Percentiles rank a stretch among this genome's conserved stretches.
Evolutionary conservation across 2,113 vertebrate species (phyloP).

Genomic region (Meleagris gallopavo): DNA sequence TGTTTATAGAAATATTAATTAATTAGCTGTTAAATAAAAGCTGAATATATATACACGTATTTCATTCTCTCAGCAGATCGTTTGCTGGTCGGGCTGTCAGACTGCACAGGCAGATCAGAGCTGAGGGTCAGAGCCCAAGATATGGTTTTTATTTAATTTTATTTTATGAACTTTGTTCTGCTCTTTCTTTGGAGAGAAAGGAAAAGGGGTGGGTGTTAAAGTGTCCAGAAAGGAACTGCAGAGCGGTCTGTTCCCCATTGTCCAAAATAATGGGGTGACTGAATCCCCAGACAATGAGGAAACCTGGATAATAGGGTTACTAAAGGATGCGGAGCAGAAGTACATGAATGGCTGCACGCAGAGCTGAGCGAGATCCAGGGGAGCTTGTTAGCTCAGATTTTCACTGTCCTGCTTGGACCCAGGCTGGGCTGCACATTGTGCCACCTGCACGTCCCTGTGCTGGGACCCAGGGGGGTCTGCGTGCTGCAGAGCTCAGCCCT

Average conservation of each 20-base stretch:
- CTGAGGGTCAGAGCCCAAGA: background rate
- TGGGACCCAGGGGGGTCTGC: background rate
- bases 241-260: background rate
- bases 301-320: background rate
- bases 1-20: constrained; percentile 17
- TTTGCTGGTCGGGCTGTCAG: background rate
- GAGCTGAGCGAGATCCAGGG: background rate
- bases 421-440: background rate
- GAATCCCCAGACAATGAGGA: constrained; percentile 25
- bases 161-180: background rate
- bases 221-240: background rate
- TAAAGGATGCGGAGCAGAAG: background rate
- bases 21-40: background rate
- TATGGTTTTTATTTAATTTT: background rate
- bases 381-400: background rate
- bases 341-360: background rate
- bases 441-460: fast-evolving
- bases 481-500: background rate
- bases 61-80: background rate
- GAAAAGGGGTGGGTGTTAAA: background rate
- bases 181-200: background rate
- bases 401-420: background rate
- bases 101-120: constrained; percentile 2
- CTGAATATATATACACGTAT: background rate
- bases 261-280: background rate